Evolutionary conservation across 2,113 vertebrate species (phyloP).

Genomic region (Myotis yumanensis): DNA sequence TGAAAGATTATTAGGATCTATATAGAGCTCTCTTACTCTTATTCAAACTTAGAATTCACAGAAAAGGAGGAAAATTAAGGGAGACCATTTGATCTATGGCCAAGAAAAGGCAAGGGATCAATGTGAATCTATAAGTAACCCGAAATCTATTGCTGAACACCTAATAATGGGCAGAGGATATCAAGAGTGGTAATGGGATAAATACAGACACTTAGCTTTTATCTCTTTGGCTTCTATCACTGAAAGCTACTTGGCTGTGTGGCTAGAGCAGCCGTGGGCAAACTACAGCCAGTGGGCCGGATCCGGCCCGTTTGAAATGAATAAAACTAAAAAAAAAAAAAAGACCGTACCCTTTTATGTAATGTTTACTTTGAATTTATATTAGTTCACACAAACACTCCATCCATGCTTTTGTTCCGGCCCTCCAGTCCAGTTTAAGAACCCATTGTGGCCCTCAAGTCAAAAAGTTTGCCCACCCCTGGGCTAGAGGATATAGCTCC

Average conservation of each 20-base stretch:
- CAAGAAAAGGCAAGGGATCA: background rate
- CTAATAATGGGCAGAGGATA: background rate
- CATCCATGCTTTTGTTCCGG: too few relatives aligned
- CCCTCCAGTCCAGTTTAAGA: too few relatives aligned
- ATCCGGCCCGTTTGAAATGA: too few relatives aligned
- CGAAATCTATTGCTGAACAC: background rate
- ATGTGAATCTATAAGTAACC: background rate
- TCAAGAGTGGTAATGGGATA: background rate
- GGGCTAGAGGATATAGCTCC: background rate
- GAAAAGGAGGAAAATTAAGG: background rate
- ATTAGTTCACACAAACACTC: too few relatives aligned
- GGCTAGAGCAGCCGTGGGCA: too few relatives aligned
- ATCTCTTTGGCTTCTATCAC: constrained; percentile 15
- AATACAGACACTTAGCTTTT: constrained; percentile 45
- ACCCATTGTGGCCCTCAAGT: too few relatives aligned
- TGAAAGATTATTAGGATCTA: background rate
- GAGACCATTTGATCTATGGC: background rate
- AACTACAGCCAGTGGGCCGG: too few relatives aligned
- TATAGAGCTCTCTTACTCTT: background rate
- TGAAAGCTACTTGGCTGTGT: background rate
- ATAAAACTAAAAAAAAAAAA: too few relatives aligned
- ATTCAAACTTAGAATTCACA: background rate
- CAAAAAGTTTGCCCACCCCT: too few relatives aligned
- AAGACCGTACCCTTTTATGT: too few relatives aligned
- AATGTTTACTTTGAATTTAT: too few relatives aligned